These are phyloP conservation scores for Microtus richardsoni DNA, from an alignment of 2,113 vertebrate species.

Conservation along the genomic window DNA sequence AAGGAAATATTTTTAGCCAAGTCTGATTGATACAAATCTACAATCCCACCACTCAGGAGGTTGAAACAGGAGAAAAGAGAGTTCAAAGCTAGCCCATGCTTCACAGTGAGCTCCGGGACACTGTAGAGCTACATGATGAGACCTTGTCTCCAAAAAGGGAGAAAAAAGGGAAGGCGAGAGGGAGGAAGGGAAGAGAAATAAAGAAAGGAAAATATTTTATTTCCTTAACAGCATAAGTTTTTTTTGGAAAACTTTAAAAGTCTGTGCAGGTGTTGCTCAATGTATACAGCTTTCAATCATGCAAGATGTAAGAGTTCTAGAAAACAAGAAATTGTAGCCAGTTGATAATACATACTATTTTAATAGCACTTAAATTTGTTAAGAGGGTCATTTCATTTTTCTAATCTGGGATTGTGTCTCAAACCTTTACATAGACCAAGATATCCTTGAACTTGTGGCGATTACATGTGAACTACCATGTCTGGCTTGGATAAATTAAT, in stretches of 20 bases:
- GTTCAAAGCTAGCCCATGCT: background rate
- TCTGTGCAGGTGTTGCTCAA: background rate
- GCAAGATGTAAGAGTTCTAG: background rate
- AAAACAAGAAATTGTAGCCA: background rate
- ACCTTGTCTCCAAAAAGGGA: background rate
- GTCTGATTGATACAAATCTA: background rate
- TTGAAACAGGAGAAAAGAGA: background rate
- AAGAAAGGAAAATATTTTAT: background rate
- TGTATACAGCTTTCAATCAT: background rate
- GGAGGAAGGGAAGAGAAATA: background rate
- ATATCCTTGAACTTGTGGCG: background rate
- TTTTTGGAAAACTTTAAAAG: conserved; percentile 19
- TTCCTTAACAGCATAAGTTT: background rate
- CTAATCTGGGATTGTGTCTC: background rate
- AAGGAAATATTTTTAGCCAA: background rate
- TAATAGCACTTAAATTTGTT: background rate
- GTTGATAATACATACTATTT: background rate
- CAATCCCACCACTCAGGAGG: background rate
- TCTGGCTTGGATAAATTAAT: background rate
- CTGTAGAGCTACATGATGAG: background rate
- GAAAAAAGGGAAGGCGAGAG: background rate
- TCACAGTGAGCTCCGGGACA: background rate
- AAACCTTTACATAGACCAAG: background rate
- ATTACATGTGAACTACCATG: background rate
- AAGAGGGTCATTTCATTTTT: background rate